Evolutionary conservation across 2,113 vertebrate genomes (phyloP).

Genomic region (Diadophis punctatus): DNA sequence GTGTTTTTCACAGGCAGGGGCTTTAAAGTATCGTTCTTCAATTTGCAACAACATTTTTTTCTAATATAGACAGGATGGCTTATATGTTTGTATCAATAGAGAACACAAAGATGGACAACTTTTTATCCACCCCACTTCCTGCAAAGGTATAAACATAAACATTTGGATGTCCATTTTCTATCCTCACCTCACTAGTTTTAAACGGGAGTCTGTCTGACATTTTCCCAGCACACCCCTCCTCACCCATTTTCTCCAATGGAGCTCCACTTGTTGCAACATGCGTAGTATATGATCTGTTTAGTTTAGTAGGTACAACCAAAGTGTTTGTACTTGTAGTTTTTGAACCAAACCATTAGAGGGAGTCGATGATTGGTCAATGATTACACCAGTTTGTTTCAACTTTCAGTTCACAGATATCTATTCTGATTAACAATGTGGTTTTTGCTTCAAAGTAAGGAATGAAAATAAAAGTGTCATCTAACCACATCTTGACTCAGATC

Average conservation of each 20-base stretch:
- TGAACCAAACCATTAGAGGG: constrained; percentile 34
- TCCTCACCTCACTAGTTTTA: too few relatives aligned
- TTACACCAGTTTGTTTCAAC: not conserved
- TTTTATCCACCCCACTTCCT: not conserved
- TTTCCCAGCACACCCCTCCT: not conserved
- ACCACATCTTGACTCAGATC: not conserved
- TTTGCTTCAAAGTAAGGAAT: not conserved
- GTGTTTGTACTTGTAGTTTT: constrained; percentile 33
- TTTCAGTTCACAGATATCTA: not conserved
- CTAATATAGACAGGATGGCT: not conserved
- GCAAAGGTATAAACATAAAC: not conserved
- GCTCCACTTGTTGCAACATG: not conserved
- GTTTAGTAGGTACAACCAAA: not conserved
- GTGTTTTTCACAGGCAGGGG: not conserved
- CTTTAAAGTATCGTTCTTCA: not conserved
- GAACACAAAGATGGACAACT: not conserved
- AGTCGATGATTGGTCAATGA: constrained; percentile 22
- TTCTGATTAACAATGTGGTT: not conserved
- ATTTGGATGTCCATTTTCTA: not conserved
- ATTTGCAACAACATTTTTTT: not conserved
- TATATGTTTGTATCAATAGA: not conserved
- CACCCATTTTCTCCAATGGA: not conserved
- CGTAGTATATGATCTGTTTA: not conserved
- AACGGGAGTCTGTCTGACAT: not conserved
- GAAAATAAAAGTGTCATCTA: not conserved